Percentiles rank a stretch among this genome's conserved stretches.
These are phyloP conservation scores for Sebastes steindachneri DNA, from an alignment of 2,797 vertebrate genomes.

Conservation along the genomic window DNA sequence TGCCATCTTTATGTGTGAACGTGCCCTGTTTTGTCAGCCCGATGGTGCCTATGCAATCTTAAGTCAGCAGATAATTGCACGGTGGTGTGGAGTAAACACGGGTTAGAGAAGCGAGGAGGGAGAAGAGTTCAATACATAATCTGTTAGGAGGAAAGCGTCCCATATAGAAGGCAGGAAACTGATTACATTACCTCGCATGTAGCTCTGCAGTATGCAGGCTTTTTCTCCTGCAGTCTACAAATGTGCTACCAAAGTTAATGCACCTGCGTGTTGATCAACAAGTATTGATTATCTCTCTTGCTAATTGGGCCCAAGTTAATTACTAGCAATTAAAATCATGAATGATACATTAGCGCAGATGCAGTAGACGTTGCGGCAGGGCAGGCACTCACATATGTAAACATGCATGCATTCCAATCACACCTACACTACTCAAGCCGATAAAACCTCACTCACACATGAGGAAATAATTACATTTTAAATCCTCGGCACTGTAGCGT, in stretches of 20 bases:
- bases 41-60: conserved; percentile 44
- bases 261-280: conserved; percentile 75
- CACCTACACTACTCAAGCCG: conserved; percentile 10
- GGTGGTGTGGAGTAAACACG: conserved; percentile 50
- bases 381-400: conserved; percentile 27
- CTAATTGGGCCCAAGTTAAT: conserved; percentile 83
- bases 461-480: conserved; percentile 29
- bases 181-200: conserved; percentile 50
- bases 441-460: conserved; percentile 34
- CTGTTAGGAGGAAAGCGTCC: conserved; percentile 45
- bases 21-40: conserved; percentile 33
- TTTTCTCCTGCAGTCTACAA: conserved; percentile 31
- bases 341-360: conserved; percentile 78
- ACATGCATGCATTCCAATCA: conserved; percentile 25
- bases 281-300: conserved; percentile 81
- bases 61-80: conserved; percentile 67
- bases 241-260: conserved; percentile 62
- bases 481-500: neutral
- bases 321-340: conserved; percentile 82
- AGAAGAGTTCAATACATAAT: conserved; percentile 67
- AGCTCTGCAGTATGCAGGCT: conserved; percentile 28
- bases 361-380: conserved; percentile 21
- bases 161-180: conserved; percentile 47
- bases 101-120: conserved; percentile 40
- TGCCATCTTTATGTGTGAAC: conserved; percentile 31